Percentiles rank a stretch among this genome's conserved stretches.
These are phyloP conservation scores for Characodon lateralis DNA, from an alignment of 2,797 vertebrate genomes.

Conservation along the genomic window DNA sequence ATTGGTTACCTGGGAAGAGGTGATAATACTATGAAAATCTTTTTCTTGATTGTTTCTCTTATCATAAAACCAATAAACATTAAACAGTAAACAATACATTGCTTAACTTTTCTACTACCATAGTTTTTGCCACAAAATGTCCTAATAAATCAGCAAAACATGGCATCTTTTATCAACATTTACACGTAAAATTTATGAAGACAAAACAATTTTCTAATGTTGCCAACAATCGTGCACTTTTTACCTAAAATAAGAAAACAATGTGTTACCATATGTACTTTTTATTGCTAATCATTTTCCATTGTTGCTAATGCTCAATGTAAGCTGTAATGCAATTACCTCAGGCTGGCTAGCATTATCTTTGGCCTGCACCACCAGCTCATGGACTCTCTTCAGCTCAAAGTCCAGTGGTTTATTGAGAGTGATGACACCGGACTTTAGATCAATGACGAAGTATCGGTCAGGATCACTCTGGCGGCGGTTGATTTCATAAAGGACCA, in stretches of 20 bases:
- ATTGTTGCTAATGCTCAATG: background rate
- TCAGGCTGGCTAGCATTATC: constrained; percentile 94
- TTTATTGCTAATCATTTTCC: background rate
- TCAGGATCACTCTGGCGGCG: constrained; percentile 95
- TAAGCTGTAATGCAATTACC: constrained; percentile 51
- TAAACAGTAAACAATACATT: background rate
- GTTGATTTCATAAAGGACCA: constrained; percentile 96
- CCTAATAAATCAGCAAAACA: background rate
- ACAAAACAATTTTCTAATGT: background rate
- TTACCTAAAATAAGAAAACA: constrained; percentile 2
- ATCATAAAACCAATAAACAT: background rate
- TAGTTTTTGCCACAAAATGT: background rate
- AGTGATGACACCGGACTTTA: constrained; percentile 89
- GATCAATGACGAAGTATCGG: constrained; percentile 90
- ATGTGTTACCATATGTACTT: background rate
- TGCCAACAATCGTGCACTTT: background rate
- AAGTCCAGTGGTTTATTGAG: constrained; percentile 93
- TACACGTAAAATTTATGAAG: background rate
- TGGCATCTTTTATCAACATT: background rate
- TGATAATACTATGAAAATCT: background rate
- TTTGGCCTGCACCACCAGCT: constrained; percentile 94
- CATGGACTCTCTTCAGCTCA: constrained; percentile 92
- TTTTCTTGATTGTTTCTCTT: background rate
- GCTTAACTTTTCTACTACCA: background rate
- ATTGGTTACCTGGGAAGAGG: constrained; percentile 83